Evolutionary conservation across 2,888 invertebrate genomes (phyloP).

Genomic region (Noctua fimbriata): DNA sequence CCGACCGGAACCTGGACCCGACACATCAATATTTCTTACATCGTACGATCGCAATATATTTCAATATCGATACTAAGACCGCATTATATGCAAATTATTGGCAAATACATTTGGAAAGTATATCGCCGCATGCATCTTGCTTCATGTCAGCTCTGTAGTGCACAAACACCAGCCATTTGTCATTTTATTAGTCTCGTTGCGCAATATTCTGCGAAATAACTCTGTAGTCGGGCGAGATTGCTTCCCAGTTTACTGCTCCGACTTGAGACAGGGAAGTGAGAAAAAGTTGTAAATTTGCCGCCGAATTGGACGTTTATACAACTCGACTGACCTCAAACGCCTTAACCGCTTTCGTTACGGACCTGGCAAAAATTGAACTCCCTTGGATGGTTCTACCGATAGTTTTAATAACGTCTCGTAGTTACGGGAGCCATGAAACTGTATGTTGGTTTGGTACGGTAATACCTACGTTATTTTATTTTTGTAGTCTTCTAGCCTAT

Average conservation of each 20-base stretch:
- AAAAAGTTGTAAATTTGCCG: slow-evolving; percentile 89
- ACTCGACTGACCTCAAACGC: slow-evolving; percentile 84
- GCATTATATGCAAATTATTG: slow-evolving; percentile 57
- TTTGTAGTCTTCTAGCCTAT: slow-evolving; percentile 3
- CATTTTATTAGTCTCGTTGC: slow-evolving; percentile 88
- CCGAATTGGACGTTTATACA: slow-evolving; percentile 88
- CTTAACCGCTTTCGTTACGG: slow-evolving; percentile 79
- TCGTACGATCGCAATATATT: slow-evolving; percentile 31
- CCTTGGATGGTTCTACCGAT: slow-evolving; percentile 71
- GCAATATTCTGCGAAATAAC: slow-evolving; percentile 88
- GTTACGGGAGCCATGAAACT: slow-evolving; percentile 14
- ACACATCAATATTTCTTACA: slow-evolving; percentile 26
- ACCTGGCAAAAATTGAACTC: slow-evolving; percentile 79
- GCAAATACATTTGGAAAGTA: slow-evolving; percentile 57
- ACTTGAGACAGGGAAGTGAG: slow-evolving; percentile 80
- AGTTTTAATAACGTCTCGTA: slow-evolving; percentile 74
- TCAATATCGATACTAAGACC: slow-evolving; percentile 33
- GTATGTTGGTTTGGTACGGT: slow-evolving; percentile 5
- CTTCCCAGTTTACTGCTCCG: slow-evolving; percentile 86
- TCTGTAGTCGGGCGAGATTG: slow-evolving; percentile 85
- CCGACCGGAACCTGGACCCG: slow-evolving; percentile 22
- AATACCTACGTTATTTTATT: slow-evolving; percentile 1
- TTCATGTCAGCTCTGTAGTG: slow-evolving; percentile 71
- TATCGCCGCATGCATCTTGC: slow-evolving; percentile 68
- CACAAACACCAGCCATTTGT: slow-evolving; percentile 84